phyloP scores from a whole-genome alignment of 2,888 invertebrate genomes.

The Sarcophaga caerulescens region DNA sequence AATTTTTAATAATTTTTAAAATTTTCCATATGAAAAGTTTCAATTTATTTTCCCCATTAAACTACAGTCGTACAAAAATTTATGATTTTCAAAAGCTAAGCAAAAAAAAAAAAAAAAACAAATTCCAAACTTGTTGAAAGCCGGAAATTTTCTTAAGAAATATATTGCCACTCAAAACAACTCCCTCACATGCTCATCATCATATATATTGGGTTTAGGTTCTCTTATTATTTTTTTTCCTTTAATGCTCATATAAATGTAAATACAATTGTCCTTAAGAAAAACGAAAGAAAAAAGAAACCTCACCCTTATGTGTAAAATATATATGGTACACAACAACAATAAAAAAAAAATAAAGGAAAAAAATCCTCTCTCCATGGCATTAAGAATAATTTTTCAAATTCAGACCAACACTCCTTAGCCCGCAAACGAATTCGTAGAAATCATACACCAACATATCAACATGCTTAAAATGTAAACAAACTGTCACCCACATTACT shows the following conservation, averaged over 20 bases:
- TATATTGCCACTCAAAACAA: background rate
- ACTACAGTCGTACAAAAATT: background rate
- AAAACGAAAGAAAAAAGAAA: too few species aligned
- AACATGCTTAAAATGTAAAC: conserved; percentile 15
- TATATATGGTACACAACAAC: too few species aligned
- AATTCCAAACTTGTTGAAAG: conserved; percentile 14
- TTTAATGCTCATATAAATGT: background rate
- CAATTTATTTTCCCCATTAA: background rate
- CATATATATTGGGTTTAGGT: background rate
- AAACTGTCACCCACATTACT: conserved; percentile 6
- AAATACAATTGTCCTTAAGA: background rate
- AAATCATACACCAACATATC: background rate
- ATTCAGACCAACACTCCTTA: background rate
- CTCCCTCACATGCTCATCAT: background rate
- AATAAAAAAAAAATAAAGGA: too few species aligned
- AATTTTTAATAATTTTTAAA: background rate
- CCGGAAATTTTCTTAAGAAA: background rate
- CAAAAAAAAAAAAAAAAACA: background rate
- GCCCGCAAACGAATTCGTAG: background rate
- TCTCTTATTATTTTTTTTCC: background rate
- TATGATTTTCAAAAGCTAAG: background rate
- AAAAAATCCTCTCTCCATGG: too few species aligned
- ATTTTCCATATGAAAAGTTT: background rate
- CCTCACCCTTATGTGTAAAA: too few species aligned
- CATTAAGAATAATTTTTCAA: background rate